Evolutionary conservation across 1,140 invertebrate species (phyloP), one percentile per base, ranked within the genome.

Genomic region (Pseudomyrmex dendroicus): DNA sequence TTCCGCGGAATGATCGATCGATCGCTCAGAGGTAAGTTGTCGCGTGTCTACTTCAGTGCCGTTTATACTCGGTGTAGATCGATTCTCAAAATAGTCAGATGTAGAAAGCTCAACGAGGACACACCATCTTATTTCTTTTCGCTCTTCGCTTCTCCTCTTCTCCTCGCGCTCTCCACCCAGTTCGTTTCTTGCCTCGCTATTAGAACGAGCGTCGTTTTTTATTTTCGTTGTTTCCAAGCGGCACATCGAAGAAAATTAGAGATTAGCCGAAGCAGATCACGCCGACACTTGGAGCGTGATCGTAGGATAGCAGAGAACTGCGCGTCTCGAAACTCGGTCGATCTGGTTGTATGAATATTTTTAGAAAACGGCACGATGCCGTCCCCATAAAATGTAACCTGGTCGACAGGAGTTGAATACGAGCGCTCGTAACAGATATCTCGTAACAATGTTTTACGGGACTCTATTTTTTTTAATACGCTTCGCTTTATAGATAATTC

Each of bases 251-350:
- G n/a, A 22, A 54, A 77, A 44, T 67, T 67, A 67, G 62, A 77
- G 62, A 77, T 66, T 20, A 20, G 20, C 20, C 17, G 25, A 67
- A 54, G 8, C 13, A 44, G 56, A 63, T 67, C 56, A 77, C 25
- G 25, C 20, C 64, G 61, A 77, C 48, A 56, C 54, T 77, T 77
- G 54, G 73, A 48, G 35, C 62, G 12, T 77, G 66, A 56, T 56
- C 54, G 62, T 1, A 2, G 1, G 22, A 22, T 22, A 0, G 20
- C 25, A 66, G 48, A 52, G n/a, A n/a, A 8, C 22, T 2, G 25
- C 66, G 35, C 66, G 66, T 66, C 73, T 66, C n/a, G 66, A 76
- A 66, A 67, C 48, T 67, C 25, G 50, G 13, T 67, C 25, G 48
- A 46, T 54, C 73, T 35, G 54, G 20, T 77, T 66, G 13, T 35